Percentiles rank a stretch among this genome's conserved stretches.
Evolutionary conservation across 2,888 invertebrate genomes (phyloP).

Genomic region (Mesochorus sp.): DNA sequence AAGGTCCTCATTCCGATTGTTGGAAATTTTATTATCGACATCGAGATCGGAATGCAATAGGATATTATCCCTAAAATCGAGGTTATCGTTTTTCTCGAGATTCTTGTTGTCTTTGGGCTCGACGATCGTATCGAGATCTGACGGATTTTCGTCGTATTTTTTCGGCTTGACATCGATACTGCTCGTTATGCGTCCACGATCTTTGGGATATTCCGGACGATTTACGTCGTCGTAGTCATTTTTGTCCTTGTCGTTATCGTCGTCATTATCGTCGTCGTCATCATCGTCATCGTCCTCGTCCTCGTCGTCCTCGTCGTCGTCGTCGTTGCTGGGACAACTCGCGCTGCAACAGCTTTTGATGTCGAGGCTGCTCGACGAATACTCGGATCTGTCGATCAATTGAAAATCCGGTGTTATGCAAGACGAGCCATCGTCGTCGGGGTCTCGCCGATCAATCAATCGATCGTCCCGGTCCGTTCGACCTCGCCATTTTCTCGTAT

Average conservation of each 20-base stretch:
- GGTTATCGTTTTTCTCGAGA: conserved; percentile 35
- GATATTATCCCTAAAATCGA: conserved; percentile 45
- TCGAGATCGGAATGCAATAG: conserved; percentile 69
- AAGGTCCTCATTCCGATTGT: conserved; percentile 19
- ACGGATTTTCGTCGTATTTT: not conserved
- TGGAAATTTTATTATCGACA: conserved; percentile 43
- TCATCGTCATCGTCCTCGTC: conserved; percentile 14
- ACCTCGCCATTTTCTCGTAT: conserved; percentile 22
- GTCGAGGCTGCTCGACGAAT: conserved; percentile 60
- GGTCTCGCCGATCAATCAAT: not conserved
- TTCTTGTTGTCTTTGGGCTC: conserved; percentile 16
- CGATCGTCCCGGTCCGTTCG: not conserved
- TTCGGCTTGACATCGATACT: not conserved
- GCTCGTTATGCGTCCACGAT: not conserved
- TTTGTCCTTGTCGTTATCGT: not conserved
- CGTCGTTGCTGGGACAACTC: conserved; percentile 59
- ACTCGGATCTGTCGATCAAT: conserved; percentile 69
- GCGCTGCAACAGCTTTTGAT: conserved; percentile 63
- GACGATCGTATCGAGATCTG: conserved; percentile 44
- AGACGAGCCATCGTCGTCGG: conserved; percentile 49
- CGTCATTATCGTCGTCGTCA: not conserved
- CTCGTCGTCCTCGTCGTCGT: conserved; percentile 27
- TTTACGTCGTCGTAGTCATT: not conserved
- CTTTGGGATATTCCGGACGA: not conserved
- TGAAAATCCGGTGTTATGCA: conserved; percentile 70